phyloP scores from a whole-genome alignment of 2,888 invertebrate genomes.

The Phaedon cochleariae region DNA sequence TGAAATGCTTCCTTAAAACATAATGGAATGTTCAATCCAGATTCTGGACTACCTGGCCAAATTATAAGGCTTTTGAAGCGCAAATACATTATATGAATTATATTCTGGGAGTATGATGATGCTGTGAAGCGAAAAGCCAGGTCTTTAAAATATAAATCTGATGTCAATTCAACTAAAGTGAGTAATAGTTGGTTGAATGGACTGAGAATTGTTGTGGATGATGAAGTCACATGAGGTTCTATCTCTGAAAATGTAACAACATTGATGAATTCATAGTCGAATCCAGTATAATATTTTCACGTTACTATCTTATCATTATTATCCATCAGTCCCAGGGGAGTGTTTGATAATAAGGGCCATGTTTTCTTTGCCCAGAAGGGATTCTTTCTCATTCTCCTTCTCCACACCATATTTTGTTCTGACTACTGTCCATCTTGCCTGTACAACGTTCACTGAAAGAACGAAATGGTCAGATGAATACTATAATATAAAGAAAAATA shows the following conservation, averaged over 20 bases:
- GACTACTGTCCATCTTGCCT: not conserved
- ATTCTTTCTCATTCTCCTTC: not conserved
- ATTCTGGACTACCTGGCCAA: conserved; percentile 30
- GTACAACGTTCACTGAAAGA: not conserved
- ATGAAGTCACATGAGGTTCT: conserved; percentile 14
- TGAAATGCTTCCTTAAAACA: conserved; percentile 38
- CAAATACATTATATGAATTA: conserved; percentile 19
- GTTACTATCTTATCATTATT: not conserved
- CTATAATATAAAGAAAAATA: not conserved
- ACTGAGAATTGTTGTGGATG: conserved; percentile 11
- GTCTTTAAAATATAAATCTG: conserved; percentile 30
- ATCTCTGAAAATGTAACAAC: conserved; percentile 11
- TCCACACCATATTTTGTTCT: conserved; percentile 1
- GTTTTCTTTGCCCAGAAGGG: not conserved
- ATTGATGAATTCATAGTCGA: conserved; percentile 14
- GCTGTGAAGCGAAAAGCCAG: conserved; percentile 26
- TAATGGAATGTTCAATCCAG: conserved; percentile 29
- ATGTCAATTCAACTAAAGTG: conserved; percentile 24
- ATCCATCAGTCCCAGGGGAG: conserved; percentile 4
- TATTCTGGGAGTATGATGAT: conserved; percentile 19
- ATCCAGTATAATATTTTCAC: conserved; percentile 16
- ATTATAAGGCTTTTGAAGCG: conserved; percentile 27
- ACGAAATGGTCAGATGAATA: not conserved
- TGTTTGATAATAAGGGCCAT: conserved; percentile 11
- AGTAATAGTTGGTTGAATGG: conserved; percentile 25